Conservation (phyloP, 2,113 vertebrate genomes). For the Aleadryas rufinucha region DNA sequence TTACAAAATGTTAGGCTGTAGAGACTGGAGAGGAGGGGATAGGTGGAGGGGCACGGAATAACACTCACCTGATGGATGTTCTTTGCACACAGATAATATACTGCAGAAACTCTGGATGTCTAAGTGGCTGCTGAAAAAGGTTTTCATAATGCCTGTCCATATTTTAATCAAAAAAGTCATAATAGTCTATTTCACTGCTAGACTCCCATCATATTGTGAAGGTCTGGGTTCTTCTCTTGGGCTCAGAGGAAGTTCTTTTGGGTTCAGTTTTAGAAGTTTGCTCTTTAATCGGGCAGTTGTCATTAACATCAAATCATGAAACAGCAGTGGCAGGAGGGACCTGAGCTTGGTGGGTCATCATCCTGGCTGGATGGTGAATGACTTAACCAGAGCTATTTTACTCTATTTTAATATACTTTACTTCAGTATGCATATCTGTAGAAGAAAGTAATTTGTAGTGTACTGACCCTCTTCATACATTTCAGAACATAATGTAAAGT, state of each 20-base stretch:
- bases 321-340: not conserved
- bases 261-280: not conserved
- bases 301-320: not conserved
- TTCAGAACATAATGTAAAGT: not conserved
- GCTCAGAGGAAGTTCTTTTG: not conserved
- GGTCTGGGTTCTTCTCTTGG: not conserved
- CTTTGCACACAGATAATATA: not conserved
- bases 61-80: not conserved
- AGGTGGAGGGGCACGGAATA: not conserved
- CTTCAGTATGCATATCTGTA: rapidly evolving
- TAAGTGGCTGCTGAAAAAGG: not conserved
- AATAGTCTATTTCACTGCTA: not conserved
- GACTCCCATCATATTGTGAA: not conserved
- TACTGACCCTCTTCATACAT: not conserved
- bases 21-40: not conserved
- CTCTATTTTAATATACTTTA: not conserved
- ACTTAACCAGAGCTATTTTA: not conserved
- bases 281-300: not conserved
- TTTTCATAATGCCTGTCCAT: not conserved
- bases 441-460: not conserved
- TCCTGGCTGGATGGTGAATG: not conserved
- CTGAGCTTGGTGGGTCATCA: not conserved
- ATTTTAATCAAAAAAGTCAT: not conserved
- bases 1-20: not conserved
- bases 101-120: not conserved